Evolutionary conservation across 2,113 vertebrate genomes (phyloP), one percentile per base, ranked within the genome.

Genomic region (Vimba vimba): DNA sequence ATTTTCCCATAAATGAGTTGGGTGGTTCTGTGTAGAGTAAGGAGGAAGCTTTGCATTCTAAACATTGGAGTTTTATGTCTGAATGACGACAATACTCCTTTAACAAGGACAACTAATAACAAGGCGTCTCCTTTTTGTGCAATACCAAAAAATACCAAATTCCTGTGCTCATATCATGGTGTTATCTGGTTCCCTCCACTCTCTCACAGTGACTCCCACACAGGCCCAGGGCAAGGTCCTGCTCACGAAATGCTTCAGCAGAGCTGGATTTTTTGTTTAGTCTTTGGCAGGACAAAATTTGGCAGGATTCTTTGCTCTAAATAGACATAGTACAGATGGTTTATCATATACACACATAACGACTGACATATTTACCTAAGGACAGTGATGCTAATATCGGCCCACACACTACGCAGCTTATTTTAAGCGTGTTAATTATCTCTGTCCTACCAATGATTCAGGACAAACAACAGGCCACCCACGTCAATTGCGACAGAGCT

Each of bases 401-500:
- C 78, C 85, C 21, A 90, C 90, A 92, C 89, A 88, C 59, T 83
- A 73, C 62, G 81, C 69, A 69, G 79, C 39, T 69, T 33, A 55
- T 86, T 86, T 87, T 30, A 85, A 64, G 45, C 15, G 57, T 66
- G 55, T 82, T 85, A 86, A 85, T 84, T 79, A 81, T 81, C 27
- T 62, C 30, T 75, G 74, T 78, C 66, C 75, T 50, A 11, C 39
- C 39, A 85, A 87, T 82, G 74, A 57, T 76, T 78, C 62, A 79
- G 27, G 19, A 64, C 43, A 86, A 55, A 87, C 57, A 87, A 36
- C 75, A 47, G 89, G 90, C 91, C 92, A 92, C 93, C 92, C 90
- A 93, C 78, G 83, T 84, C 87, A 89, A 39, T 33, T 27, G n/a
- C 39, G 11, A 80, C 57, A 21, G 47, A 57, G 47, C 57, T 79